phyloP scores from a whole-genome alignment of 2,888 invertebrate species.

The Anoplius nigerrimus region DNA sequence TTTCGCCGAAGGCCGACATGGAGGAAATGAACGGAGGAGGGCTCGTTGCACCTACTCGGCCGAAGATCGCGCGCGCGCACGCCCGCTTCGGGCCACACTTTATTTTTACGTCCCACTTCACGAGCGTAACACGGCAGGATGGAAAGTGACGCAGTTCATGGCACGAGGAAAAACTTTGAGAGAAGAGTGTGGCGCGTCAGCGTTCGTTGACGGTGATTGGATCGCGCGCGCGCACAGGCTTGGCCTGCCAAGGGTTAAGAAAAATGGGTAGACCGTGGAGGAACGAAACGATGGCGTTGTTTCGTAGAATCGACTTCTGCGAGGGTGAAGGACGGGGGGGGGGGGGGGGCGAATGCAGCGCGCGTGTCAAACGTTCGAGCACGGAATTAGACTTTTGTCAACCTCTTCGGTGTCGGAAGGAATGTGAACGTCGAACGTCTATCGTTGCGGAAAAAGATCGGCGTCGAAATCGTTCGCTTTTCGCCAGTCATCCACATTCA shows the following conservation, averaged over 20 bases:
- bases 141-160: slow-evolving; percentile 16
- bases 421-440: neutral
- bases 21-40: neutral
- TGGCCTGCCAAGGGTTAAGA: slow-evolving; percentile 18
- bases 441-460: neutral
- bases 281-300: slow-evolving; percentile 20
- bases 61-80: neutral
- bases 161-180: slow-evolving; percentile 36
- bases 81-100: neutral
- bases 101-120: no score
- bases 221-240: no score
- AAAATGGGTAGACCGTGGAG: slow-evolving; percentile 39
- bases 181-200: neutral
- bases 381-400: slow-evolving; percentile 32
- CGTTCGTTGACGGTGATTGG: no score
- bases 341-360: slow-evolving; percentile 25
- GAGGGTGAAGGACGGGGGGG: no score
- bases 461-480: neutral
- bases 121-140: slow-evolving; percentile 8
- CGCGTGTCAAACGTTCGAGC: neutral
- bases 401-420: slow-evolving; percentile 16
- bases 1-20: neutral
- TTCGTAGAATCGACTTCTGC: neutral
- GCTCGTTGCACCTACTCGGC: no score
- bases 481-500: no score